A percentile compares a stretch with the other conserved stretches of the same genome.
Evolutionary conservation across 2,113 vertebrate species (phyloP).

Genomic region (Bubo scandiacus): DNA sequence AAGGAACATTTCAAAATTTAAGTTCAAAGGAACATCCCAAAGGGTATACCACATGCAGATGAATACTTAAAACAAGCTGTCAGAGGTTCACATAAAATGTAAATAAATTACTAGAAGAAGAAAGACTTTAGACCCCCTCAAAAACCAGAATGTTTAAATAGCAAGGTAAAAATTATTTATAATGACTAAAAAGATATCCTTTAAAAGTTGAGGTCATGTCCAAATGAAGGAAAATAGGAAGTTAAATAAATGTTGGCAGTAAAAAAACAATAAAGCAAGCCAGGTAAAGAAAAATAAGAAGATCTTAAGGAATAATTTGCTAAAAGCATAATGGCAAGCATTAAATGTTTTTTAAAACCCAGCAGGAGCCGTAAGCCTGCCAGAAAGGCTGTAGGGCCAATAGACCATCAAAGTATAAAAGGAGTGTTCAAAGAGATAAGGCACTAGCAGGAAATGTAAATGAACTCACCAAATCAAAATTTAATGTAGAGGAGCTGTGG

Average conservation of each 20-base stretch:
- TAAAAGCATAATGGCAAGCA: not conserved
- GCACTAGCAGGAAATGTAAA: not conserved
- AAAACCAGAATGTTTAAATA: not conserved
- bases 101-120: not conserved
- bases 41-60: not conserved
- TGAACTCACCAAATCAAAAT: not conserved
- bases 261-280: not conserved
- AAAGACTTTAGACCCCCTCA: not conserved
- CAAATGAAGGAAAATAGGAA: not conserved
- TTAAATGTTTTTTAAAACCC: not conserved
- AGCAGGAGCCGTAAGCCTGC: not conserved
- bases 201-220: not conserved
- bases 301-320: not conserved
- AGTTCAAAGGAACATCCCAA: not conserved
- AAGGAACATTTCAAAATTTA: not conserved
- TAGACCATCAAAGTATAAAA: not conserved
- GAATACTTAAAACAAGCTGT: not conserved
- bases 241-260: not conserved
- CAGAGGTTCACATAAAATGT: not conserved
- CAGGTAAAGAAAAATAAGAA: not conserved
- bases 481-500: not conserved
- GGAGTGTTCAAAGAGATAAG: not conserved
- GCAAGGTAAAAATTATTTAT: not conserved
- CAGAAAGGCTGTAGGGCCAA: not conserved
- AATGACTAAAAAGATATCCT: not conserved